These are phyloP conservation scores for Bombus balteatus DNA, from an alignment of 1,140 invertebrate species.

Conservation along the genomic window DNA sequence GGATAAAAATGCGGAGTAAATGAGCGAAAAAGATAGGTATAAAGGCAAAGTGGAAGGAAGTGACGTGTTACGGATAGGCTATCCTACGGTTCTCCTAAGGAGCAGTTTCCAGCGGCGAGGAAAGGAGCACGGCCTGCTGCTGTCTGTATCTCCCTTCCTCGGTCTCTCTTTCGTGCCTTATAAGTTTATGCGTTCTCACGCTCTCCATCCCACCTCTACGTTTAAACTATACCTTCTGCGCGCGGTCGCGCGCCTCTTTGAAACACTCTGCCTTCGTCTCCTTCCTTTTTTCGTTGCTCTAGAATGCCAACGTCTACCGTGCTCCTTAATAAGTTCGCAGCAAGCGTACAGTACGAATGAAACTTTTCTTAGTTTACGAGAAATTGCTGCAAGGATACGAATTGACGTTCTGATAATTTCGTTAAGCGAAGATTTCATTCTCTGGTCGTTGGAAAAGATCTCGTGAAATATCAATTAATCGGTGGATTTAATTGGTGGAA, in stretches of 20 bases:
- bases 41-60: conserved; percentile 64
- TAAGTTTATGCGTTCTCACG: conserved; percentile 78
- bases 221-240: conserved; percentile 33
- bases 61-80: conserved; percentile 72
- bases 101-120: conserved; percentile 56
- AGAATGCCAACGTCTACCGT: background rate
- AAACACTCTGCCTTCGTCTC: background rate
- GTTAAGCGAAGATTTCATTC: too few relatives aligned
- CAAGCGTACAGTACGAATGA: background rate
- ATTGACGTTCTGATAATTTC: too few relatives aligned
- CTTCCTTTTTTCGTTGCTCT: background rate
- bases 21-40: conserved; percentile 45
- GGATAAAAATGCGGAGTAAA: conserved; percentile 27
- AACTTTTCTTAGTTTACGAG: background rate
- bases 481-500: too few relatives aligned
- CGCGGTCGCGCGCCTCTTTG: conserved; percentile 18
- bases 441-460: background rate
- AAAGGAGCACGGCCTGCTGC: conserved; percentile 38
- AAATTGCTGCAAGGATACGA: too few relatives aligned
- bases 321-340: background rate
- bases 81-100: conserved; percentile 57
- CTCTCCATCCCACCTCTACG: conserved; percentile 71
- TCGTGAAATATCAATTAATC: too few relatives aligned
- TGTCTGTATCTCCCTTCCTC: conserved; percentile 44
- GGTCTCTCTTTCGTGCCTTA: conserved; percentile 63